Percentiles rank a stretch among this genome's conserved stretches.
Conservation (phyloP, 1,140 invertebrate genomes). For the Drosophila bifasciata region DNA sequence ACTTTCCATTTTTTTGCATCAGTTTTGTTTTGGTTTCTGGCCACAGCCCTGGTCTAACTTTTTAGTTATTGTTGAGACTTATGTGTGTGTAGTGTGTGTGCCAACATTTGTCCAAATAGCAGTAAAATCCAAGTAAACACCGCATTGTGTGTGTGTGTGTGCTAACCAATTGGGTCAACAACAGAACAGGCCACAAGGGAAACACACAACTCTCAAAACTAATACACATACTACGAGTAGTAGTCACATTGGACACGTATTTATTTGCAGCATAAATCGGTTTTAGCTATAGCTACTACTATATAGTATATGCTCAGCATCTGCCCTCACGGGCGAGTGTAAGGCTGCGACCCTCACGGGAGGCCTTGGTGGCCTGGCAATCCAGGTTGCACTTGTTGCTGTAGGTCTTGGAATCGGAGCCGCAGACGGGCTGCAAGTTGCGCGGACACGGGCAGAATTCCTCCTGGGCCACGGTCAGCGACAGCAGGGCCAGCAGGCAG, state of each 20-base stretch:
- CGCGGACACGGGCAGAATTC: constrained; percentile 54
- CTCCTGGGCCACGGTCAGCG: constrained; percentile 13
- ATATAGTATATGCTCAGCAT: constrained; percentile 37
- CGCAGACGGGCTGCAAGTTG: constrained; percentile 60
- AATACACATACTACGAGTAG: constrained; percentile 8
- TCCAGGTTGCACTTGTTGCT: constrained; percentile 59
- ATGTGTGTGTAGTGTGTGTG: too few relatives aligned
- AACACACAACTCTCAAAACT: not conserved
- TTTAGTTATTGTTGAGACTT: constrained; percentile 22
- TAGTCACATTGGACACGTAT: constrained; percentile 17
- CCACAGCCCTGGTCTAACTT: constrained; percentile 1
- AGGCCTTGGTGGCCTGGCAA: constrained; percentile 36
- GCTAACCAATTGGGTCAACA: constrained; percentile 48
- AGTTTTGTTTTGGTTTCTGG: too few relatives aligned
- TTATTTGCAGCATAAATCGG: not conserved
- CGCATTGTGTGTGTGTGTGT: too few relatives aligned
- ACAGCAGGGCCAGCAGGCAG: constrained; percentile 41
- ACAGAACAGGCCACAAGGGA: constrained; percentile 13
- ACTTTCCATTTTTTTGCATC: not conserved
- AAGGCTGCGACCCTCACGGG: constrained; percentile 39
- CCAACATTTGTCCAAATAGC: constrained; percentile 41
- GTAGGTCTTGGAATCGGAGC: constrained; percentile 58
- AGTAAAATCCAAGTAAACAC: constrained; percentile 11
- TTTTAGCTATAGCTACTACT: not conserved
- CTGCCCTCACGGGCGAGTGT: constrained; percentile 27